phyloP scores from a whole-genome alignment of 2,113 vertebrate genomes.

The Equus przewalskii region DNA sequence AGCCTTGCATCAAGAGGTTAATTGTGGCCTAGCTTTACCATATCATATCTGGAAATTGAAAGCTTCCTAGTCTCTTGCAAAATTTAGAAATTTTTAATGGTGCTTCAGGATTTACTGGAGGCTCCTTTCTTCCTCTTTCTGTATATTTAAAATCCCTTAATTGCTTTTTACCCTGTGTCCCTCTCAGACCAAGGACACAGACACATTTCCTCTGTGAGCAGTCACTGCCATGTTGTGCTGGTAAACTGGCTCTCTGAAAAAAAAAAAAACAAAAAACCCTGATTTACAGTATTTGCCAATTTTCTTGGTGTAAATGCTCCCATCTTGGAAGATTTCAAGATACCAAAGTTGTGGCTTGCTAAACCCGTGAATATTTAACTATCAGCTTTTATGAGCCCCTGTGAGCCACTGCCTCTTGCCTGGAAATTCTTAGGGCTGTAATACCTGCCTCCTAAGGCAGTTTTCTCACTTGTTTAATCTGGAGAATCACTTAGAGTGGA shows the following conservation, averaged over 20 bases:
- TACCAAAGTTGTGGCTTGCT: slow-evolving; percentile 4
- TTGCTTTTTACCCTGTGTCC: neutral
- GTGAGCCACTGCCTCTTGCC: neutral
- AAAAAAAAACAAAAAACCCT: neutral
- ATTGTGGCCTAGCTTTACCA: neutral
- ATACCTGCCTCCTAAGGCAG: neutral
- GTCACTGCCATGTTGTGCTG: neutral
- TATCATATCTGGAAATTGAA: slow-evolving; percentile 30
- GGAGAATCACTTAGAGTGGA: neutral
- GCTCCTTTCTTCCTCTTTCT: neutral
- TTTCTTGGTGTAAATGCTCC: neutral
- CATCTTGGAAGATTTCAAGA: neutral
- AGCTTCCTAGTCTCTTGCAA: neutral
- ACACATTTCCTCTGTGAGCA: neutral
- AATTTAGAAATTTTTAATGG: slow-evolving; percentile 40
- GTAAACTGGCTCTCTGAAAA: neutral
- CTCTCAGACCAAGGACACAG: neutral
- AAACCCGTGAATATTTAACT: slow-evolving; percentile 44
- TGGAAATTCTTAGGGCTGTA: neutral
- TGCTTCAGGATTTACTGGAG: neutral
- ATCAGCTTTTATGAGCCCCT: neutral
- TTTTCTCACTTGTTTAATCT: neutral
- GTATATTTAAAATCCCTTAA: slow-evolving; percentile 15
- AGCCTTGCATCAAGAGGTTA: slow-evolving; percentile 8
- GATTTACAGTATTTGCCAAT: neutral